Conservation (phyloP, 2,888 invertebrate species). For the Phoronis australis region DNA sequence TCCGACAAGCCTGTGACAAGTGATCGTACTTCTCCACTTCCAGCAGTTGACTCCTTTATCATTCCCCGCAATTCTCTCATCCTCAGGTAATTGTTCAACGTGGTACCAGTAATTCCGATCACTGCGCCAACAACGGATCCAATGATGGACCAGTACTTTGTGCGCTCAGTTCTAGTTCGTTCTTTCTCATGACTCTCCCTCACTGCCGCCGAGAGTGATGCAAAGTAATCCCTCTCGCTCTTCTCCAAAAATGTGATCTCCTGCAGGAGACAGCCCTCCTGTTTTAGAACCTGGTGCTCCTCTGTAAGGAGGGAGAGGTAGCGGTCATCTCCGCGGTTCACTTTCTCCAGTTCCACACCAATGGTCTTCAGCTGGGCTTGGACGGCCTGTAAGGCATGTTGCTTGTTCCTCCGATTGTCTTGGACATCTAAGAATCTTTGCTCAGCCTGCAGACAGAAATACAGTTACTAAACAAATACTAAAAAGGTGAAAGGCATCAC, state of each 20-base stretch:
- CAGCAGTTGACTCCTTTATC: slow-evolving; percentile 52
- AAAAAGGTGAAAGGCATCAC: too few species aligned
- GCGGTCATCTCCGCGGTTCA: slow-evolving; percentile 70
- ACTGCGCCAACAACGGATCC: slow-evolving; percentile 65
- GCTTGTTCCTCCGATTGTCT: slow-evolving; percentile 31
- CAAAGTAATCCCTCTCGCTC: slow-evolving; percentile 67
- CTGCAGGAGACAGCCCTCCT: slow-evolving; percentile 54
- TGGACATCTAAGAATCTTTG: slow-evolving; percentile 34
- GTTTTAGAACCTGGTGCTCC: slow-evolving; percentile 54
- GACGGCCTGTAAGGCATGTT: slow-evolving; percentile 26
- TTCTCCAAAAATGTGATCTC: slow-evolving; percentile 66
- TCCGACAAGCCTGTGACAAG: slow-evolving; percentile 13
- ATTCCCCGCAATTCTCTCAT: slow-evolving; percentile 64
- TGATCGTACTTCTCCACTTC: slow-evolving; percentile 10
- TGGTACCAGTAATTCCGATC: slow-evolving; percentile 64
- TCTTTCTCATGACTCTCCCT: slow-evolving; percentile 79
- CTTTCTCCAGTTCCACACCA: slow-evolving; percentile 70
- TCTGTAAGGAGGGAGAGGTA: slow-evolving; percentile 70
- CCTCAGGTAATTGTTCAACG: slow-evolving; percentile 63
- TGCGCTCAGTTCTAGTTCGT: slow-evolving; percentile 72
- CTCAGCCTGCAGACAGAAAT: slow-evolving; percentile 50
- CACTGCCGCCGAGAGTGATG: slow-evolving; percentile 68
- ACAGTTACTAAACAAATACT: too few species aligned
- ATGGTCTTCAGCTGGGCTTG: slow-evolving; percentile 61
- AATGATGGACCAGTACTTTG: slow-evolving; percentile 78